A percentile compares a stretch with the other conserved stretches of the same genome.
Conservation (phyloP, 1,140 invertebrate species). For the Proctacanthus coquilletti region DNA sequence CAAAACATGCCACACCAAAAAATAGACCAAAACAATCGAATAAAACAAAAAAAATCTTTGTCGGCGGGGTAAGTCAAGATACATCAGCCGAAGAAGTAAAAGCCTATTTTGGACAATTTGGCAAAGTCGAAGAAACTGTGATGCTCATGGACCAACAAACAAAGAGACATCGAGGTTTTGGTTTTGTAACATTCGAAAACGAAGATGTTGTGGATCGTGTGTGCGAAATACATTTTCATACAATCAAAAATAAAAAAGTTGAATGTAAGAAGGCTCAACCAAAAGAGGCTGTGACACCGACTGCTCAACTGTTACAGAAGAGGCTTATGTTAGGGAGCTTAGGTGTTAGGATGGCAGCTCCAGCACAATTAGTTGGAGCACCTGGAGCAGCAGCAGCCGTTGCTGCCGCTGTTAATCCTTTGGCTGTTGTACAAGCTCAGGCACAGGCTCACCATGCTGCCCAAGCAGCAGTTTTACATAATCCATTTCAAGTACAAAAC, state of each 20-base stretch:
- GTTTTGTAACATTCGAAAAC: conserved; percentile 83
- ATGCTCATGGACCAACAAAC: conserved; percentile 93
- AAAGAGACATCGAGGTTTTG: conserved; percentile 77
- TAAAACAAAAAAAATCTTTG: conserved; percentile 84
- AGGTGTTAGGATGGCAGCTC: conserved; percentile 41
- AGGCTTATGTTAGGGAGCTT: conserved; percentile 51
- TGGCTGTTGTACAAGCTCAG: conserved; percentile 43
- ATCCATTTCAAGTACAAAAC: conserved; percentile 29
- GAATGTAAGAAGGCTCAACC: conserved; percentile 88
- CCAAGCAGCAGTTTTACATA: conserved; percentile 29
- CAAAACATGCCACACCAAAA: conserved; percentile 83
- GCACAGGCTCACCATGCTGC: conserved; percentile 31
- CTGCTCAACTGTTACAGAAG: conserved; percentile 53
- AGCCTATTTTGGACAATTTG: conserved; percentile 81
- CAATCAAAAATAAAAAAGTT: conserved; percentile 85
- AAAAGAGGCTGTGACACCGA: conserved; percentile 70
- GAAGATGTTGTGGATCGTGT: conserved; percentile 82
- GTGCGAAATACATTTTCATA: conserved; percentile 85
- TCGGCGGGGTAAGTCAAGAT: conserved; percentile 81
- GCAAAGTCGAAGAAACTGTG: conserved; percentile 80
- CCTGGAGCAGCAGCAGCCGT: conserved; percentile 36
- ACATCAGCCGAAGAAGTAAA: conserved; percentile 82
- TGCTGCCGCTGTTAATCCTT: conserved; percentile 39
- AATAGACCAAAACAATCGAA: conserved; percentile 71
- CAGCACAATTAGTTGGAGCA: conserved; percentile 26